Percentiles rank a stretch among this genome's conserved stretches.
Evolutionary conservation across 2,888 invertebrate genomes (phyloP).

Genomic region (Mythimna vitellina): DNA sequence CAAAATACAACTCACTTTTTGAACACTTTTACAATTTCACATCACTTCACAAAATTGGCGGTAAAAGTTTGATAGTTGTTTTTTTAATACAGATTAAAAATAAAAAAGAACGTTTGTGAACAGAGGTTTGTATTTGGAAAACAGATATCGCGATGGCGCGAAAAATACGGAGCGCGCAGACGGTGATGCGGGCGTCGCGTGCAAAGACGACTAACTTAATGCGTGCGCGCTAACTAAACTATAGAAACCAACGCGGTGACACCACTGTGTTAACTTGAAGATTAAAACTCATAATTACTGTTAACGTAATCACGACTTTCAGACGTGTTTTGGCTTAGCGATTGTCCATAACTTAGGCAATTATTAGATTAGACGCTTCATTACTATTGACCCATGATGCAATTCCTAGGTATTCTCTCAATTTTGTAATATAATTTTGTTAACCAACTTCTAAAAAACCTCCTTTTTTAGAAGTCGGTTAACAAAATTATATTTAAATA

Average conservation of each 20-base stretch:
- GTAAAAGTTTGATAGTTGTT: conserved; percentile 59
- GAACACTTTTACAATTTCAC: conserved; percentile 65
- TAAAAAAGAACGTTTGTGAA: conserved; percentile 45
- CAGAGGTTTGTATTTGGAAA: conserved; percentile 67
- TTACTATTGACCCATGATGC: conserved; percentile 28
- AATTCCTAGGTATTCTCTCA: neutral
- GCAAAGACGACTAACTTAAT: conserved; percentile 80
- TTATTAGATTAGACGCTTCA: conserved; percentile 56
- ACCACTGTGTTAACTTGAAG: conserved; percentile 66
- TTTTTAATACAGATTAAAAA: conserved; percentile 55
- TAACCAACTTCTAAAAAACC: too few species aligned
- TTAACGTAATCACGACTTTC: conserved; percentile 58
- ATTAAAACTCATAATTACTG: conserved; percentile 59
- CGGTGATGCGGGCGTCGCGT: conserved; percentile 86
- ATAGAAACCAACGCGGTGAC: conserved; percentile 76
- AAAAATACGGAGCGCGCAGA: conserved; percentile 80
- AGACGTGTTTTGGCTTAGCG: conserved; percentile 51
- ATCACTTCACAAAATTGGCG: conserved; percentile 70
- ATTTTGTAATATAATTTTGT: conserved; percentile 42
- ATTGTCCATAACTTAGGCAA: conserved; percentile 54
- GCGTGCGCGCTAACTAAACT: conserved; percentile 80
- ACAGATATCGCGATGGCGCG: conserved; percentile 79
- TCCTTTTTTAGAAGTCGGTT: too few species aligned
- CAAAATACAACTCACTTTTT: conserved; percentile 53
- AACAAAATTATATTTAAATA: too few species aligned